These are phyloP conservation scores for Oceanodroma tethys DNA, from an alignment of 2,113 vertebrate genomes.

Conservation along the genomic window DNA sequence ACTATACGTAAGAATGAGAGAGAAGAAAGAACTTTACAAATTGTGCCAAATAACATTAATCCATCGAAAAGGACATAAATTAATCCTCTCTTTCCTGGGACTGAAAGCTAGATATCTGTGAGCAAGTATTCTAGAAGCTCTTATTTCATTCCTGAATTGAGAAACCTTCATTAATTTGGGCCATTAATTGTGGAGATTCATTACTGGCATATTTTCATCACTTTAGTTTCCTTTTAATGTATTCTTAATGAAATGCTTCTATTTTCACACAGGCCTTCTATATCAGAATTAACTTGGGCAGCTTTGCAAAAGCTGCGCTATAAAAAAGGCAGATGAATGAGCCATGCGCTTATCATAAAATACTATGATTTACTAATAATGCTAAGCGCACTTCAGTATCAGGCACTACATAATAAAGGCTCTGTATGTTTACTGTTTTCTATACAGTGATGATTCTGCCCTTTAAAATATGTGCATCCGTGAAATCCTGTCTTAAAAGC, in stretches of 20 bases:
- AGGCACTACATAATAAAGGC: background rate
- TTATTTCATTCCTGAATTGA: slow-evolving; percentile 36
- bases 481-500: background rate
- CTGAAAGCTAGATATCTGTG: slow-evolving; percentile 31
- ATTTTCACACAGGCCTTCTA: slow-evolving; percentile 27
- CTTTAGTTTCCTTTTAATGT: slow-evolving; percentile 49
- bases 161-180: slow-evolving; percentile 51
- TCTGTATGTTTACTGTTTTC: background rate
- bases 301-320: background rate
- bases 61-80: slow-evolving; percentile 36
- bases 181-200: slow-evolving; percentile 61
- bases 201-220: slow-evolving; percentile 59
- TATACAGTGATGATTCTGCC: background rate
- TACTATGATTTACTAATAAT: slow-evolving; percentile 40
- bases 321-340: slow-evolving; percentile 39
- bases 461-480: background rate
- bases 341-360: slow-evolving; percentile 12
- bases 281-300: slow-evolving; percentile 12
- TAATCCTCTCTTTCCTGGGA: background rate
- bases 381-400: background rate
- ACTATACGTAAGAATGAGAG: background rate
- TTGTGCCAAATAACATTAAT: slow-evolving; percentile 64
- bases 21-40: slow-evolving; percentile 59
- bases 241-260: slow-evolving; percentile 54
- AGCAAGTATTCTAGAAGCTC: slow-evolving; percentile 15